Evolutionary conservation across 2,888 invertebrate species (phyloP), one percentile per base, ranked within the genome.

Genomic region (Tenodera sinensis): DNA sequence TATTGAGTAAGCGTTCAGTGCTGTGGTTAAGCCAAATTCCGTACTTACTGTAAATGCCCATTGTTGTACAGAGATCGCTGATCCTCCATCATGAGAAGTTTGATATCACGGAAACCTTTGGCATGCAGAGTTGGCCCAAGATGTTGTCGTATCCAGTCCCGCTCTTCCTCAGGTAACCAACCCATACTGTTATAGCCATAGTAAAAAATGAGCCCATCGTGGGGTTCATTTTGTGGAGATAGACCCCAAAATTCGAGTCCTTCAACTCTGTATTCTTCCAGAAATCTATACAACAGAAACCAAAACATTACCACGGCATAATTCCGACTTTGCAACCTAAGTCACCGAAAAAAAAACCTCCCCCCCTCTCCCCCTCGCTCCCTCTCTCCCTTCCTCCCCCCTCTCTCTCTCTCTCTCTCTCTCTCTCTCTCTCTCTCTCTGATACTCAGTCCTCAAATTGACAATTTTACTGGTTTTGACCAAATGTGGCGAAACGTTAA

Each of bases 21-120:
- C 42, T 12, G 9, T 2, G 9, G 12, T 12, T 42, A 42, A 12
- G 42, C 12, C 15, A 71, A 71, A 71, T 15, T 3, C 3, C 4
- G 0, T 20, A 71, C 54, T 71, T 25, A 71, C 54, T 6, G 54
- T 71, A 20, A 71, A 71, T 25, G 54, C 1, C 54, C 54, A 71
- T 20, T 71, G 20, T 20, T 71, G 96, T 83, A 97, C 1, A 94
- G 93, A 30, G 94, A 92, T 90, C 97, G 94, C 92, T 97, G 96
- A 92, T 97, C 98, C 92, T 98, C 98, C 30, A 96, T 93, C 2
- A 96, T 95, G 91, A 98, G 94, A 28, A 98, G 95, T 91, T 96
- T 95, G 0, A 97, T 93, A 89, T 95, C 92, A 15, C 94, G 95
- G 91, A 95, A 95, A 4, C 94, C 92, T 1, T 94, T 94, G 12